These are phyloP conservation scores for Diadema setosum DNA, from an alignment of 35 echinoderm and acorn worm genomes.

Conservation along the genomic window DNA sequence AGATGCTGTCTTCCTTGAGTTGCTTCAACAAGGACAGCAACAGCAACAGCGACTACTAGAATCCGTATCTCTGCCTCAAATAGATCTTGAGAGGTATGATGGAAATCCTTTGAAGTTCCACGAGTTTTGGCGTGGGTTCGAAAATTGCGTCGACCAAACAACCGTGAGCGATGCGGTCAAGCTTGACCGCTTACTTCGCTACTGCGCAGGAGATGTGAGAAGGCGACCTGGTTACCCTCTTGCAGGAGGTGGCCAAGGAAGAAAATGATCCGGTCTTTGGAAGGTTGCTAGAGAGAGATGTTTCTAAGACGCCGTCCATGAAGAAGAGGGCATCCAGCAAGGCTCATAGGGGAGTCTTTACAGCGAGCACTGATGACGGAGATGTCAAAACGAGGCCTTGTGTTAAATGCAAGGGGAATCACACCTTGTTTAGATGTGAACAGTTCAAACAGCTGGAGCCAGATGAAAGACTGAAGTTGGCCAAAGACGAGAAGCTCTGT, in stretches of 20 bases:
- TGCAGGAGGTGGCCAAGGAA: neutral
- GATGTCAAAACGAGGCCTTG: neutral
- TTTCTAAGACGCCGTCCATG: neutral
- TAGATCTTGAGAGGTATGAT: conserved; percentile 31
- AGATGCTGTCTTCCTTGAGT: neutral
- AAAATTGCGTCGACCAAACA: no score
- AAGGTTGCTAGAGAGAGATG: neutral
- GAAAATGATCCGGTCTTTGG: neutral
- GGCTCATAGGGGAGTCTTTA: neutral
- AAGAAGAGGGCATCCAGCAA: neutral
- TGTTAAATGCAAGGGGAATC: no score
- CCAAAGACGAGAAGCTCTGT: neutral
- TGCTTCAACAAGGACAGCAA: conserved; percentile 13
- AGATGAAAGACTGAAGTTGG: neutral
- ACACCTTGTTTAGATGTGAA: no score
- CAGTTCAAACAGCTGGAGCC: neutral
- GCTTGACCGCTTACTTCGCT: conserved; percentile 35
- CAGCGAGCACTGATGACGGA: neutral
- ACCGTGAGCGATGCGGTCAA: conserved; percentile 29
- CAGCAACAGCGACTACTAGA: conserved; percentile 46
- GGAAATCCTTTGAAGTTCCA: conserved; percentile 47
- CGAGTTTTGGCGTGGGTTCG: conserved; percentile 19
- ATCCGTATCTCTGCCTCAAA: conserved; percentile 31
- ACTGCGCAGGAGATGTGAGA: conserved; percentile 30
- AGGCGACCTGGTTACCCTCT: neutral